A percentile compares a stretch with the other conserved stretches of the same genome.
Conservation (phyloP, 2,888 invertebrate species). For the Drosophila tripunctata region DNA sequence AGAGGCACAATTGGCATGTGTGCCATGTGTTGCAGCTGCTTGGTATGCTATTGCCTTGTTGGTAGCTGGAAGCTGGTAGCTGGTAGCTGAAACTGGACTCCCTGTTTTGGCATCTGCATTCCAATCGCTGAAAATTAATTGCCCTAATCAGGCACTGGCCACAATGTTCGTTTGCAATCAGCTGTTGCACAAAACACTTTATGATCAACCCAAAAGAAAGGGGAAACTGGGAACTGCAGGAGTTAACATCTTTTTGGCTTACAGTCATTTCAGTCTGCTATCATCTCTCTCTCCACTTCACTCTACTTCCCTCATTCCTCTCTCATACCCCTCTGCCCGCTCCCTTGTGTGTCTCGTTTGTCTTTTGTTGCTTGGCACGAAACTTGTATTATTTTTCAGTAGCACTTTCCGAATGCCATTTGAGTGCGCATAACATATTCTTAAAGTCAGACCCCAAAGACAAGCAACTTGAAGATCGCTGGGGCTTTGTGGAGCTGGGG, state of each 20-base stretch:
- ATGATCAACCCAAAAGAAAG: conserved; percentile 40
- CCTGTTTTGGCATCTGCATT: conserved; percentile 45
- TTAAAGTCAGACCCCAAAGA: conserved; percentile 54
- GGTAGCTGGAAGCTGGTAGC: neutral
- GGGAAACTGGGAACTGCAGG: neutral
- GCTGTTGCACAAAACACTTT: conserved; percentile 65
- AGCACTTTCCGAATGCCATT: conserved; percentile 82
- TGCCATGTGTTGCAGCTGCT: conserved; percentile 49
- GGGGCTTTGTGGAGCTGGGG: conserved; percentile 7
- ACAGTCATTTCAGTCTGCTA: conserved; percentile 38
- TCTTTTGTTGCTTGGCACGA: conserved; percentile 71
- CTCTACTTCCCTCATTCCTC: neutral
- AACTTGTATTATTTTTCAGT: conserved; percentile 81
- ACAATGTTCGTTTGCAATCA: conserved; percentile 66
- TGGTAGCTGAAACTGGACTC: neutral
- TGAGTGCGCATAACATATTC: conserved; percentile 79
- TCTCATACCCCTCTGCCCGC: conserved; percentile 1
- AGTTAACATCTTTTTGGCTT: conserved; percentile 34
- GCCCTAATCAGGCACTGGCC: conserved; percentile 73
- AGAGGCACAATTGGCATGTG: conserved; percentile 54
- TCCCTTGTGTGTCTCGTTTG: conserved; percentile 30
- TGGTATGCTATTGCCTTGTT: conserved; percentile 19
- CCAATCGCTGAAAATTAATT: conserved; percentile 72
- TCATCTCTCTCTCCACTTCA: neutral
- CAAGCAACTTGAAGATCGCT: conserved; percentile 22